Evolutionary conservation across 2,797 vertebrate genomes (phyloP), one percentile per base, ranked within the genome.

Genomic region (Acrossocheilus fasciatus): DNA sequence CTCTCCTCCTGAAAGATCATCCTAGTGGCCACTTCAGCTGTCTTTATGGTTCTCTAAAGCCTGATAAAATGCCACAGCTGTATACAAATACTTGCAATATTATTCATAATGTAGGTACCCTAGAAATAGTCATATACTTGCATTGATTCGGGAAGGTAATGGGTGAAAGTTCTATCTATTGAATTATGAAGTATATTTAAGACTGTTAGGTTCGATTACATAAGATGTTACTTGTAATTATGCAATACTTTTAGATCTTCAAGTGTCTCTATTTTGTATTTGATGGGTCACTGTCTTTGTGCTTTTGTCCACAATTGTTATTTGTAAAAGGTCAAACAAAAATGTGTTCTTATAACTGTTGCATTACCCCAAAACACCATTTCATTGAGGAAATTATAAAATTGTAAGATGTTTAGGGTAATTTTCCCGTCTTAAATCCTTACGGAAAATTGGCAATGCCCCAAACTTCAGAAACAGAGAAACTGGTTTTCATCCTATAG

Each of bases 141-240:
- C 76, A 30, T 81, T 74, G 69, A 74, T 50, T 64, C 10, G 20
- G 52, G 11, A 74, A 86, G 43, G 69, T 86, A 66, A 66, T 74
- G 78, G 69, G 78, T 64, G 6, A 45, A 52, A 26, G 69, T 43
- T 66, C 15, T 81, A 15, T 64, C 4, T 11, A 6, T 15, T 69
- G 15, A 78, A 59, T 50, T 73, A 72, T 81, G 57, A 85, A 80
- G 76, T 79, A 70, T 81, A 86, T 86, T 85, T 70, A 85, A 73
- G 41, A 74, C 41, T 64, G 70, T 52, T 68, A 79, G 43, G 79
- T 59, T 85, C 36, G 3, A 59, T 47, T 57, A 47, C 6, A 36
- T 69, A 36, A 68, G 14, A 54, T 68, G 64, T 70, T 78, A 78
- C 5, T 79, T 62, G 39, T 43, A 47, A 72, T 85, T 70, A 36